These are phyloP conservation scores for Podarcis raffonei DNA, from an alignment of 2,113 vertebrate species.

Conservation along the genomic window DNA sequence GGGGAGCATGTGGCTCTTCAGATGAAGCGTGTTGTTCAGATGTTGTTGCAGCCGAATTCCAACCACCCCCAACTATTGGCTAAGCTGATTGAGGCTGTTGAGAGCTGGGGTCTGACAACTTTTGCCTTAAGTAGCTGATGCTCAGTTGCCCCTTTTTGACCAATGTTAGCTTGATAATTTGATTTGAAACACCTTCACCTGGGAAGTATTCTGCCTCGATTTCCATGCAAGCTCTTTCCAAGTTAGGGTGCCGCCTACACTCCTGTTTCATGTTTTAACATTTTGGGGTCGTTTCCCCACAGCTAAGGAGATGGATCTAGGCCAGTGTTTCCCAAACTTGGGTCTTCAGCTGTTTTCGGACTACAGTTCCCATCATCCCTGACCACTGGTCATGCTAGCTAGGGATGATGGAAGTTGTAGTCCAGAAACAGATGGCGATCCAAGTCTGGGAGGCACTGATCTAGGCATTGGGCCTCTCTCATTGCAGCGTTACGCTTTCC, in stretches of 20 bases:
- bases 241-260: not conserved
- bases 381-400: too few relatives aligned
- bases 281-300: not conserved
- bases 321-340: too few relatives aligned
- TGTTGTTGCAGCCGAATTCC: too few relatives aligned
- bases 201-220: not conserved
- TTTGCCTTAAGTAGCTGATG: not conserved
- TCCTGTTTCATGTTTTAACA: not conserved
- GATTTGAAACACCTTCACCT: not conserved
- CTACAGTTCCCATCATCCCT: too few relatives aligned
- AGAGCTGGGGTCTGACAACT: not conserved
- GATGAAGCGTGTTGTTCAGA: too few relatives aligned
- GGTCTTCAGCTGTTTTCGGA: too few relatives aligned
- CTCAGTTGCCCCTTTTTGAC: not conserved
- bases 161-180: not conserved
- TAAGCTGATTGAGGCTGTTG: too few relatives aligned
- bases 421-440: too few relatives aligned
- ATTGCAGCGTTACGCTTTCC: not conserved
- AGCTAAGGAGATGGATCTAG: not conserved
- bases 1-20: too few relatives aligned
- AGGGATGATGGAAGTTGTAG: too few relatives aligned
- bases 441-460: too few relatives aligned
- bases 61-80: too few relatives aligned
- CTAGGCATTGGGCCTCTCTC: not conserved
- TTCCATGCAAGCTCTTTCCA: not conserved